Base-by-base conservation (phyloP, 2,888 invertebrate genomes). In the Amblyjoppa fuscipennis region DNA sequence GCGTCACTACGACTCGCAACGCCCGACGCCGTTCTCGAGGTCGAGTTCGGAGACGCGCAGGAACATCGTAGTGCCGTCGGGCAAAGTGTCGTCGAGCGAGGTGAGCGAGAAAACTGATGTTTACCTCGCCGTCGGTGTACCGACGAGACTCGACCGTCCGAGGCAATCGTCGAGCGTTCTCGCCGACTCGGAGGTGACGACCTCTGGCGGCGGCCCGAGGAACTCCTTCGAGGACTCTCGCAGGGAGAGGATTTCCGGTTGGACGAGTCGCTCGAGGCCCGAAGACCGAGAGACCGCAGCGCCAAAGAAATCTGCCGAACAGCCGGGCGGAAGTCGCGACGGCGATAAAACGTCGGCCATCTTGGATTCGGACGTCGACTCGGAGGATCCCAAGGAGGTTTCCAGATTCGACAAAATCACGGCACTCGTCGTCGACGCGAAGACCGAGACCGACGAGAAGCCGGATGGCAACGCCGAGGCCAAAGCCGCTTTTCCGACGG, bases 111-210 rank as follows among this genome's bases (percentile, higher is more conserved):
- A 34, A 56, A 31, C 51, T 0, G 69, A 66, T 9, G 25, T 80
- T 11, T 80, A 76, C 45, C 53, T 82, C 28, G 73, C 82, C 0
- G 13, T 85, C 6, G 80, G 68, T 45, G 76, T 79, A 45, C 80
- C 83, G 1, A 53, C 38, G 11, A 80, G 34, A 31, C 34, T 61
- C 38, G 49, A 49, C 1, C 28, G 31, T 25, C 31, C 66, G 45
- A 80, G 68, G 51, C 51, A 71, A 6, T 70, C 28, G 0, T 20
- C 34, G n/a, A 53, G 2, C 28, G 41, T 5, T 9, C 16, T 20
- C 13, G 28, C 59, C 34, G 41, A 51, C 11, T 51, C 16, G n/a
- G 70, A 71, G 13, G 66, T 25, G 64, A 51, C 34, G 6, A 49
- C 20, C n/a, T n/a, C 25, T 13, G 74, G 61, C 11, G 9, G 11